phyloP scores from a whole-genome alignment of 2,888 invertebrate species.

The Drosophila emarginata region DNA sequence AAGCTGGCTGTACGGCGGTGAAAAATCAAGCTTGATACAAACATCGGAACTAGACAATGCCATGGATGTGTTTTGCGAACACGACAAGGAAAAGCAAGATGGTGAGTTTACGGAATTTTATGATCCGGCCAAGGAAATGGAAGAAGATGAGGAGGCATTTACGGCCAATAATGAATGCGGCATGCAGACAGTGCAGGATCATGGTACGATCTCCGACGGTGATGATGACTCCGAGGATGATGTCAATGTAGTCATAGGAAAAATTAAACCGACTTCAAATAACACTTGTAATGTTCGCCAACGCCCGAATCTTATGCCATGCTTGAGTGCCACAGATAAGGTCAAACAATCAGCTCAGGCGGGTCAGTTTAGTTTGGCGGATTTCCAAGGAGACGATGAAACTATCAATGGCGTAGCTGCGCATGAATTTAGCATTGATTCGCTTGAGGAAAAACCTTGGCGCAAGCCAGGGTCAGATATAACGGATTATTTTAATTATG shows the following conservation, averaged over 20 bases:
- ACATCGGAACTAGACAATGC: neutral
- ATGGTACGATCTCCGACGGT: conserved; percentile 69
- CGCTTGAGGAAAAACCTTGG: conserved; percentile 99
- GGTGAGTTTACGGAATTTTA: conserved; percentile 69
- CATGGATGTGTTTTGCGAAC: neutral
- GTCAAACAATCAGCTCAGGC: conserved; percentile 84
- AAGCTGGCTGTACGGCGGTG: conserved; percentile 91
- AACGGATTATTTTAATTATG: conserved; percentile 92
- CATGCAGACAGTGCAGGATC: conserved; percentile 40
- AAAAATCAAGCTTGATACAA: neutral
- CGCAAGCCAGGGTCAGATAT: conserved; percentile 99
- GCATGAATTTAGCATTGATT: conserved; percentile 96
- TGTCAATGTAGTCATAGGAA: conserved; percentile 96
- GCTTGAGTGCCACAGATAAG: conserved; percentile 82
- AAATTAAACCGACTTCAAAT: conserved; percentile 88
- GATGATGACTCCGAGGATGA: conserved; percentile 88
- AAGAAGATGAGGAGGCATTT: conserved; percentile 79
- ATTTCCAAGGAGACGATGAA: conserved; percentile 93
- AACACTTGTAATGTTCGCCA: conserved; percentile 89
- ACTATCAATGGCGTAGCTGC: conserved; percentile 96
- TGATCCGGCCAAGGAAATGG: conserved; percentile 82
- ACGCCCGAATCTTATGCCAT: conserved; percentile 83
- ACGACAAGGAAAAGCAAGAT: conserved; percentile 62
- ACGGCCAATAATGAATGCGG: conserved; percentile 65
- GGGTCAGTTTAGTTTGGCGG: conserved; percentile 93